Evolutionary conservation across 2,888 invertebrate species (phyloP).

Genomic region (Stenchaetothrips biformis): DNA sequence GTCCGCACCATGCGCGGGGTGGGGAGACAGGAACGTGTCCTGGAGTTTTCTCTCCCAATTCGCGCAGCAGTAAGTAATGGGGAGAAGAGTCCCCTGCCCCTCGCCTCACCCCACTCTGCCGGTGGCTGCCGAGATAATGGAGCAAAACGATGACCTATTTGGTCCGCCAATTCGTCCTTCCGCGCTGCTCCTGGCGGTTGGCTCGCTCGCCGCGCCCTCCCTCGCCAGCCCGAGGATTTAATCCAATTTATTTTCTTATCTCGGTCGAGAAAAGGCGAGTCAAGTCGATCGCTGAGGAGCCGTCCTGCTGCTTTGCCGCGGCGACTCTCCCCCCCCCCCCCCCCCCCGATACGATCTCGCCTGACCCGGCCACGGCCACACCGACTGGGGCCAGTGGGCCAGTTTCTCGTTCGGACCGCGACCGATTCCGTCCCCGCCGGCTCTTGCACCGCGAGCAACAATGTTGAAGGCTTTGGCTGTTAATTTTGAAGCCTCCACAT

Average conservation of each 20-base stretch:
- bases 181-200: background rate
- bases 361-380: too few species aligned
- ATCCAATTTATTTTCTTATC: slow-evolving; percentile 22
- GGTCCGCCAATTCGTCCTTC: background rate
- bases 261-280: background rate
- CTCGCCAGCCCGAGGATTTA: background rate
- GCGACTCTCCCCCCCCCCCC: background rate
- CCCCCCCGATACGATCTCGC: background rate
- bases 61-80: background rate
- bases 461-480: too few species aligned
- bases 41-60: background rate
- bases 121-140: slow-evolving; percentile 1
- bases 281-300: background rate
- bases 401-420: too few species aligned
- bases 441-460: too few species aligned
- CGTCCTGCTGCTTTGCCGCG: background rate
- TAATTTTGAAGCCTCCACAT: too few species aligned
- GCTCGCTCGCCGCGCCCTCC: background rate
- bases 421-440: too few species aligned
- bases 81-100: background rate
- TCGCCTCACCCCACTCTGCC: too few species aligned
- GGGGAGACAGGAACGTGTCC: background rate
- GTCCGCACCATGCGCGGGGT: background rate
- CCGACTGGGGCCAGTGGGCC: too few species aligned
- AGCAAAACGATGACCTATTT: slow-evolving; percentile 19